phyloP scores from a whole-genome alignment of 2,113 vertebrate genomes.

The Felis chaus region DNA sequence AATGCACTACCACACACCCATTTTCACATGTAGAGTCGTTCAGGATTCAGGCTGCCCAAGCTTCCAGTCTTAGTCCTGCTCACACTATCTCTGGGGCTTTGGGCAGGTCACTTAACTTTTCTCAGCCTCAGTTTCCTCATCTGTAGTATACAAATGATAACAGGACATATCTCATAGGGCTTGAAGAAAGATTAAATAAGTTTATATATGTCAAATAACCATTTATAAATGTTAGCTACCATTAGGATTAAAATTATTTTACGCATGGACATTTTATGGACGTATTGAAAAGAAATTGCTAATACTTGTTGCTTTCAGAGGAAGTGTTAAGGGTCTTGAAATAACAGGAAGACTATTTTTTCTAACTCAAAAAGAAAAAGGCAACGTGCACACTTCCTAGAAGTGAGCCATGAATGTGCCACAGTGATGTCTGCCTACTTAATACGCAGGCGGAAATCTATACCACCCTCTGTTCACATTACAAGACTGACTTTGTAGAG shows the following conservation, averaged over 20 bases:
- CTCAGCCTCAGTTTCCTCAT: neutral
- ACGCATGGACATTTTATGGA: neutral
- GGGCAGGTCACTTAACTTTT: neutral
- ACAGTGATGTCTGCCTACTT: neutral
- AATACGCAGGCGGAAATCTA: neutral
- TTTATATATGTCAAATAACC: neutral
- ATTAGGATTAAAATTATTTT: neutral
- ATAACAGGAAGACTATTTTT: neutral
- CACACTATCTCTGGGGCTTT: neutral
- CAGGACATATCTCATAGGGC: neutral
- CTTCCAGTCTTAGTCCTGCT: neutral
- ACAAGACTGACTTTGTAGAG: conserved; percentile 28
- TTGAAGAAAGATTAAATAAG: neutral
- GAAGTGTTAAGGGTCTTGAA: conserved; percentile 12
- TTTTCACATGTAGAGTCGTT: neutral
- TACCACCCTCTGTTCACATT: neutral
- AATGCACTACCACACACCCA: neutral
- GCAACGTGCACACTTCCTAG: neutral
- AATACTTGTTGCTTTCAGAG: neutral
- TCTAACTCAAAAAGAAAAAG: neutral
- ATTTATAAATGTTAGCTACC: neutral
- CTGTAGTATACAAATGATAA: neutral
- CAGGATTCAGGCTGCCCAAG: neutral
- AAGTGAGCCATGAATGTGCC: neutral
- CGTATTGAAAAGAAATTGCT: conserved; percentile 8